A percentile compares a stretch with the other conserved stretches of the same genome.
Conservation (phyloP, 92 coral and sea anemone genomes). For the Pocillopora grandis region DNA sequence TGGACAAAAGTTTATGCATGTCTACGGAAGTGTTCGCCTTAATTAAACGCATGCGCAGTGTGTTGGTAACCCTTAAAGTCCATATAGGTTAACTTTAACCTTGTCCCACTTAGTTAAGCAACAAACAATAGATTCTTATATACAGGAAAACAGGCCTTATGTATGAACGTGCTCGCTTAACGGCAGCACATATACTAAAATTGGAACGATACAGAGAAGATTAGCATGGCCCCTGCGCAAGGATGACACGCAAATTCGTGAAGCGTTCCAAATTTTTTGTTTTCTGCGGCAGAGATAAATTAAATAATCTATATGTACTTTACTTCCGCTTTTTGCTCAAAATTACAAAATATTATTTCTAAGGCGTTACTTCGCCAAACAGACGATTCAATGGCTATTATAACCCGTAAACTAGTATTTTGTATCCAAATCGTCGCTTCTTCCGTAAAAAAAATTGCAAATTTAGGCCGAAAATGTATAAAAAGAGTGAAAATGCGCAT, state of each 20-base stretch:
- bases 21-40: neutral
- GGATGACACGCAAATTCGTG: neutral
- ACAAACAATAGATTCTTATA: neutral
- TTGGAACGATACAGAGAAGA: slow-evolving; percentile 75
- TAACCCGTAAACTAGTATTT: no score
- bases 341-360: neutral
- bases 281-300: neutral
- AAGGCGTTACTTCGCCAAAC: neutral
- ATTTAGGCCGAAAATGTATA: no score
- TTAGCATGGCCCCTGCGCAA: neutral
- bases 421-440: no score
- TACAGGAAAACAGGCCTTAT: neutral
- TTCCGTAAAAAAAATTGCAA: no score
- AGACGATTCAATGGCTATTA: no score
- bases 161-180: slow-evolving; percentile 38
- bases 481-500: no score
- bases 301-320: neutral
- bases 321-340: neutral
- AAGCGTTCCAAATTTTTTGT: slow-evolving; percentile 6
- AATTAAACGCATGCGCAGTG: neutral
- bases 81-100: neutral
- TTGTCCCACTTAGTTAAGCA: neutral
- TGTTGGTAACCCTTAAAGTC: neutral
- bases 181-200: slow-evolving; percentile 92
- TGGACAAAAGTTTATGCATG: neutral